Evolutionary conservation across 2,888 invertebrate species (phyloP).

Genomic region (Orthosia gracilis): DNA sequence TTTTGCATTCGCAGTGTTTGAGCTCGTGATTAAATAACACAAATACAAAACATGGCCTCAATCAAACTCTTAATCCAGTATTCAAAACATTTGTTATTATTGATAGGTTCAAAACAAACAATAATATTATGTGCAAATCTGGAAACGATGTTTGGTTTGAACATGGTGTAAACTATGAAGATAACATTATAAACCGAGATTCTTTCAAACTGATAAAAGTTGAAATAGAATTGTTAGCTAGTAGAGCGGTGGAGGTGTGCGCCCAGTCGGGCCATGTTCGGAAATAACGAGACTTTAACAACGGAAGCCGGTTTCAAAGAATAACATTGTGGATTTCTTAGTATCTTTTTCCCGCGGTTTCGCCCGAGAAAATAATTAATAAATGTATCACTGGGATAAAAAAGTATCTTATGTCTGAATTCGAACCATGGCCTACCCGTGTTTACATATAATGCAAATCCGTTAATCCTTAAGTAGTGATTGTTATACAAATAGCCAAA

Average conservation of each 20-base stretch:
- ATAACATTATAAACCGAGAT: slow-evolving; percentile 30
- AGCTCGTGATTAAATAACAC: background rate
- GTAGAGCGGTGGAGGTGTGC: background rate
- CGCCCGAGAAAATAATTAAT: no score
- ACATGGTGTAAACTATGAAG: slow-evolving; percentile 9
- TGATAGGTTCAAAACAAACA: slow-evolving; percentile 23
- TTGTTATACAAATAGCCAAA: no score
- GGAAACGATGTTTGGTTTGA: slow-evolving; percentile 13
- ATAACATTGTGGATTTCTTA: slow-evolving; percentile 17
- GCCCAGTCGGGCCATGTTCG: slow-evolving; percentile 14
- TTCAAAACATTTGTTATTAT: slow-evolving; percentile 1
- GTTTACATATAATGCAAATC: no score
- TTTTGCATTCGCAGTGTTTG: background rate
- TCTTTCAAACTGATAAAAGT: slow-evolving; percentile 43
- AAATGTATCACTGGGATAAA: no score
- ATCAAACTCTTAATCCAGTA: slow-evolving; percentile 24
- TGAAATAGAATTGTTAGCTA: slow-evolving; percentile 42
- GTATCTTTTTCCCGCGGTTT: no score
- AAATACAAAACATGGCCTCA: slow-evolving; percentile 1
- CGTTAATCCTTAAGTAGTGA: no score
- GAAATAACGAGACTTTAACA: slow-evolving; percentile 30
- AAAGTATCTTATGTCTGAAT: no score
- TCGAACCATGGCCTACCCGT: no score
- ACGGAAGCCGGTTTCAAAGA: slow-evolving; percentile 11
- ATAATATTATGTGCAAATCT: background rate